These are phyloP conservation scores for Hyles vespertilio DNA, from an alignment of 1,140 invertebrate species.

Conservation along the genomic window DNA sequence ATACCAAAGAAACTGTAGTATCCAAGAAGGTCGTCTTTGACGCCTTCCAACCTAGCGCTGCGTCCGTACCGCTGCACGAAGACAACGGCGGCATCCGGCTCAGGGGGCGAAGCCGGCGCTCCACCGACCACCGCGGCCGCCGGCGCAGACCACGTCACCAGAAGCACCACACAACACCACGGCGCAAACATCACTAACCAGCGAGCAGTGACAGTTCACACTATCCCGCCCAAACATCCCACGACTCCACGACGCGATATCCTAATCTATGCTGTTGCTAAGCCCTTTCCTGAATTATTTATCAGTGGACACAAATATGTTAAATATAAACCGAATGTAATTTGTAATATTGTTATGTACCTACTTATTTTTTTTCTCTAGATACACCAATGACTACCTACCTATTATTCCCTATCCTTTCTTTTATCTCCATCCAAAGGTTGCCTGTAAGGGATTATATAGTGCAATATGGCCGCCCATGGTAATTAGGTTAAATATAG, in stretches of 20 bases:
- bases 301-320: too few species aligned
- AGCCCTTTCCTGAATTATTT: neutral
- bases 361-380: too few species aligned
- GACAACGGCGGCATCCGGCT: conserved; percentile 78
- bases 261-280: conserved; percentile 16
- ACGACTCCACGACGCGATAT: conserved; percentile 1
- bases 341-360: too few species aligned
- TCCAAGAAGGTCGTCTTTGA: conserved; percentile 48
- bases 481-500: too few species aligned
- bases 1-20: conserved; percentile 63
- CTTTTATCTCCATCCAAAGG: too few species aligned
- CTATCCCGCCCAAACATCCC: conserved; percentile 18
- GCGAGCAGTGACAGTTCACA: too few species aligned
- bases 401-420: too few species aligned
- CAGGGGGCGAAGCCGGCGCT: conserved; percentile 71
- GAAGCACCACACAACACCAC: conserved; percentile 19
- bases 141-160: conserved; percentile 25
- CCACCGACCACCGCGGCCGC: conserved; percentile 78
- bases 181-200: conserved; percentile 39
- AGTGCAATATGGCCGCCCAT: too few species aligned
- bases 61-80: conserved; percentile 74
- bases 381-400: too few species aligned
- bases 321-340: too few species aligned
- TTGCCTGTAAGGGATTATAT: too few species aligned
- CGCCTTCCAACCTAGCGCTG: conserved; percentile 74